These are phyloP conservation scores for Aspiorhynchus laticeps DNA, from an alignment of 2,113 vertebrate species.

Conservation along the genomic window DNA sequence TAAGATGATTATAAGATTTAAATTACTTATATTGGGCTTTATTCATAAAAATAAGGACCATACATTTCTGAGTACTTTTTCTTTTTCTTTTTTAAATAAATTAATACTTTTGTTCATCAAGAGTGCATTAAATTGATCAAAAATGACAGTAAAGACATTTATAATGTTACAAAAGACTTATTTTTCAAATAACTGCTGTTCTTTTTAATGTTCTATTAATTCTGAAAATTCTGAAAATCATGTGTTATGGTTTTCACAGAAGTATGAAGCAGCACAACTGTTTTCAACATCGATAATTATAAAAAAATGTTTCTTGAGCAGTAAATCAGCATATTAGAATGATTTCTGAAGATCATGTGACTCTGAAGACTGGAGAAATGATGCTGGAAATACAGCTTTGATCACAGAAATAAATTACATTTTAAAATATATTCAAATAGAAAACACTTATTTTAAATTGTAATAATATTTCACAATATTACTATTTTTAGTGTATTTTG, in stretches of 20 bases:
- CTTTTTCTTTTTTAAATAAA: too few relatives aligned
- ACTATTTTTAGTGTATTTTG: too few relatives aligned
- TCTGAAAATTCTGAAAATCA: too few relatives aligned
- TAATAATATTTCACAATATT: neutral
- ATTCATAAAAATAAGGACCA: neutral
- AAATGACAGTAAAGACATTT: neutral
- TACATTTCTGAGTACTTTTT: neutral
- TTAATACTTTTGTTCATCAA: neutral
- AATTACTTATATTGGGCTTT: neutral
- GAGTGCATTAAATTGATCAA: neutral
- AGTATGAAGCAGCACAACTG: neutral
- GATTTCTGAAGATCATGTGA: neutral
- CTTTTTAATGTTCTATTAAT: neutral
- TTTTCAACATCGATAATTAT: neutral
- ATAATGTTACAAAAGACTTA: neutral
- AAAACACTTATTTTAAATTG: too few relatives aligned
- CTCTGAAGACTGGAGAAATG: neutral
- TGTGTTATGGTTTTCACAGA: too few relatives aligned
- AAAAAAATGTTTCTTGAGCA: neutral
- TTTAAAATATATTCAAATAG: neutral
- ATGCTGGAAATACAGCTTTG: neutral
- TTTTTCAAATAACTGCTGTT: neutral
- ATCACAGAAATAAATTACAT: neutral
- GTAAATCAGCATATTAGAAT: neutral
- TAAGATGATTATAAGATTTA: neutral